These are phyloP conservation scores for Zele albiditarsus DNA, from an alignment of 2,888 invertebrate genomes.

Conservation along the genomic window DNA sequence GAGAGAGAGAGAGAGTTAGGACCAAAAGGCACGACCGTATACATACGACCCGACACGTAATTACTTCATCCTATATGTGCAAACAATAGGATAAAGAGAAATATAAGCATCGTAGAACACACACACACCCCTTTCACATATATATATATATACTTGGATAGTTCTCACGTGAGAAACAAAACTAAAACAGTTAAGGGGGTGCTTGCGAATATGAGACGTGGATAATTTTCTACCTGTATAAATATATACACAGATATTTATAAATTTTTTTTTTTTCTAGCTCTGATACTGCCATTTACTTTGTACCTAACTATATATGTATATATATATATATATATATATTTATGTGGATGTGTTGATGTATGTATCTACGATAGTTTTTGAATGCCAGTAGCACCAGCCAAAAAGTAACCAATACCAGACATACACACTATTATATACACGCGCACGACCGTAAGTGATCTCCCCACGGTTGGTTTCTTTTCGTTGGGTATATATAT, in stretches of 20 bases:
- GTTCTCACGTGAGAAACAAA: conserved; percentile 70
- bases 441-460: conserved; percentile 31
- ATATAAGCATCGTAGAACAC: conserved; percentile 16
- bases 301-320: not conserved
- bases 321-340: not conserved
- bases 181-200: conserved; percentile 58
- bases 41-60: conserved; percentile 63
- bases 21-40: not conserved
- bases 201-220: conserved; percentile 13
- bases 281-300: too few species aligned
- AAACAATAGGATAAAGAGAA: conserved; percentile 62
- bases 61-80: conserved; percentile 68
- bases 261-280: not conserved
- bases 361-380: conserved; percentile 28
- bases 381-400: conserved; percentile 45
- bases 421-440: not conserved
- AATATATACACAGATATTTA: not conserved
- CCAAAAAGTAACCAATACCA: conserved; percentile 48
- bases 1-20: conserved; percentile 1
- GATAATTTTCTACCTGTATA: conserved; percentile 30
- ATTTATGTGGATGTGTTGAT: conserved; percentile 14
- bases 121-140: conserved; percentile 18
- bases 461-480: conserved; percentile 30
- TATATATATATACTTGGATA: conserved; percentile 36
- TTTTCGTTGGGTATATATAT: not conserved